phyloP scores from a whole-genome alignment of 2,888 invertebrate species.

The Doris montereyensis region DNA sequence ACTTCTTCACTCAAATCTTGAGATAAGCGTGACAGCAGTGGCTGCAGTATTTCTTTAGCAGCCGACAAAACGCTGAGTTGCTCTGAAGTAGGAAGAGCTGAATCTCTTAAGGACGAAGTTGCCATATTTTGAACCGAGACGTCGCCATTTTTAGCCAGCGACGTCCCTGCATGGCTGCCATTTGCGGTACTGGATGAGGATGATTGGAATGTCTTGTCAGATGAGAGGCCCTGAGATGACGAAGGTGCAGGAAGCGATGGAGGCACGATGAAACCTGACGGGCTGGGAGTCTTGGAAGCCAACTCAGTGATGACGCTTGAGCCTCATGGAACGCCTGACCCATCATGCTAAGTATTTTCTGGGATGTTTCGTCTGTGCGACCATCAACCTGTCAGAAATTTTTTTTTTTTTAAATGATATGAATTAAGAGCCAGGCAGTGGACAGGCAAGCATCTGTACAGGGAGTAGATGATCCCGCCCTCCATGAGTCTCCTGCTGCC shows the following conservation, averaged over 20 bases:
- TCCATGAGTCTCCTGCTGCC: too few relatives aligned
- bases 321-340: conserved; percentile 40
- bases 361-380: conserved; percentile 28
- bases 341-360: conserved; percentile 32
- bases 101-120: neutral
- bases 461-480: too few relatives aligned
- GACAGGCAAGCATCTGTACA: too few relatives aligned
- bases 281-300: conserved; percentile 16
- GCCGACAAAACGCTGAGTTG: conserved; percentile 26
- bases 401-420: too few relatives aligned
- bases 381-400: conserved; percentile 30
- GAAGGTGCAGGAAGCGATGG: neutral
- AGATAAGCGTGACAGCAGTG: conserved; percentile 42
- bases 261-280: neutral
- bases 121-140: neutral
- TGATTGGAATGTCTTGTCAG: neutral
- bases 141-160: neutral
- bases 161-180: neutral
- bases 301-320: conserved; percentile 20
- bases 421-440: too few relatives aligned
- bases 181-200: neutral
- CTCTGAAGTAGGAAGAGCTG: neutral
- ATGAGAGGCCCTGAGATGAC: conserved; percentile 7
- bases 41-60: conserved; percentile 41
- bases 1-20: conserved; percentile 42